Conservation (phyloP, 2,888 invertebrate genomes). For the Margaritifera margaritifera region DNA sequence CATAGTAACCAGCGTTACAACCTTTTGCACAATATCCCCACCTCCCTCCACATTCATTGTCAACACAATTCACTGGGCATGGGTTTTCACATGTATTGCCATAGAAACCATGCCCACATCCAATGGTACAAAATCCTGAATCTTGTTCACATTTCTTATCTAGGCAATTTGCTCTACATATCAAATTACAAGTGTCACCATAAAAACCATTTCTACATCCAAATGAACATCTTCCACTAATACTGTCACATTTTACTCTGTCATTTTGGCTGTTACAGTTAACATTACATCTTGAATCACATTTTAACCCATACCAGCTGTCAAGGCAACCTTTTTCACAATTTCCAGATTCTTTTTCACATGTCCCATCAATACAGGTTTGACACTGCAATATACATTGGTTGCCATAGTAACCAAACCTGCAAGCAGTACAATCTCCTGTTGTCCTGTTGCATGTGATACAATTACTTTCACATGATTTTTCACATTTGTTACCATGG, state of each 20-base stretch:
- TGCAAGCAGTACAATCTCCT: too few species aligned
- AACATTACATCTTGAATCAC: neutral
- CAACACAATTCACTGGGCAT: neutral
- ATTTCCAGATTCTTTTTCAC: neutral
- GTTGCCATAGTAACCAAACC: neutral
- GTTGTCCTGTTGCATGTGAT: too few species aligned
- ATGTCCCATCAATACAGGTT: neutral
- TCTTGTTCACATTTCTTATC: slow-evolving; percentile 17
- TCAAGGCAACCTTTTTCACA: slow-evolving; percentile 1
- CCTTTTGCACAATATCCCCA: slow-evolving; percentile 21
- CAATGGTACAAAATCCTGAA: slow-evolving; percentile 17
- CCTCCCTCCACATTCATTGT: too few species aligned
- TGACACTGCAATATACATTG: neutral
- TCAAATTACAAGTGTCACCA: slow-evolving; percentile 11
- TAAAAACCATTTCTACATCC: slow-evolving; percentile 21
- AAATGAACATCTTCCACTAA: too few species aligned
- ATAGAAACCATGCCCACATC: slow-evolving; percentile 20
- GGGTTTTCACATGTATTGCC: slow-evolving; percentile 18
- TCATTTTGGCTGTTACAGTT: too few species aligned
- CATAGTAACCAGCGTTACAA: slow-evolving; percentile 23
- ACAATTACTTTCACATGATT: too few species aligned
- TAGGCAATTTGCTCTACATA: slow-evolving; percentile 18
- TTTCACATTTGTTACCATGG: too few species aligned
- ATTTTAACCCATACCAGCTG: neutral
- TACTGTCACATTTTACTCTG: too few species aligned